These are phyloP conservation scores for Megastigmus dorsalis DNA, from an alignment of 2,888 invertebrate genomes.

Conservation along the genomic window DNA sequence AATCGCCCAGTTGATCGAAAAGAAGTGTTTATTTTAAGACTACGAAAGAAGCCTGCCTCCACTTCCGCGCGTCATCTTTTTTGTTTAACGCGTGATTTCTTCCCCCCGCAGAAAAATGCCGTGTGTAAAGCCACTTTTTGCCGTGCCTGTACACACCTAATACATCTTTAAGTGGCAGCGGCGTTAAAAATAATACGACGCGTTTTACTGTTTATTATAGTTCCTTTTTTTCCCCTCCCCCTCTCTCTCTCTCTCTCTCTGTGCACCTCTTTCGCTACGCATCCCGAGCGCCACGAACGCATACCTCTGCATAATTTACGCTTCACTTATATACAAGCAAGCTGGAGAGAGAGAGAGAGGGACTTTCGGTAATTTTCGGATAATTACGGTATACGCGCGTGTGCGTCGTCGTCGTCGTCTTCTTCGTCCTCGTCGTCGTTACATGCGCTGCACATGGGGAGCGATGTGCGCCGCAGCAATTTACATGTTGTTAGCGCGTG, in stretches of 20 bases:
- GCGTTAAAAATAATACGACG: too few species aligned
- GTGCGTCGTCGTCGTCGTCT: neutral
- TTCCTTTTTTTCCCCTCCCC: neutral
- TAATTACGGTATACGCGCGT: constrained; percentile 43
- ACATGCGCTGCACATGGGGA: neutral
- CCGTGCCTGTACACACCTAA: too few species aligned
- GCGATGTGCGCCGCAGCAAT: constrained; percentile 18
- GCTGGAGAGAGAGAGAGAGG: neutral
- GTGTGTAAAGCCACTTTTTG: too few species aligned
- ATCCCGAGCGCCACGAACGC: neutral
- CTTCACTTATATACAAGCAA: neutral
- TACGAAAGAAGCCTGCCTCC: too few species aligned
- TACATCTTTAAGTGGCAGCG: too few species aligned
- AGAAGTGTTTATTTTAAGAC: too few species aligned
- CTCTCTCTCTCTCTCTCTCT: neutral
- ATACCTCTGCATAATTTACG: constrained; percentile 35
- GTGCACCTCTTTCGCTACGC: neutral
- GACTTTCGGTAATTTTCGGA: constrained; percentile 47
- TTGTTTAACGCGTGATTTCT: too few species aligned
- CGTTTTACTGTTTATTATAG: constrained; percentile 4
- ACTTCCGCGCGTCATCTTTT: too few species aligned
- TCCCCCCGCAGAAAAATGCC: too few species aligned
- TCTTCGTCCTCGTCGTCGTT: constrained; percentile 1
- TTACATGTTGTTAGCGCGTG: constrained; percentile 49
- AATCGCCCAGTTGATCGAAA: too few species aligned